Evolutionary conservation across 2,113 vertebrate genomes (phyloP).

Genomic region (Mobula birostris): DNA sequence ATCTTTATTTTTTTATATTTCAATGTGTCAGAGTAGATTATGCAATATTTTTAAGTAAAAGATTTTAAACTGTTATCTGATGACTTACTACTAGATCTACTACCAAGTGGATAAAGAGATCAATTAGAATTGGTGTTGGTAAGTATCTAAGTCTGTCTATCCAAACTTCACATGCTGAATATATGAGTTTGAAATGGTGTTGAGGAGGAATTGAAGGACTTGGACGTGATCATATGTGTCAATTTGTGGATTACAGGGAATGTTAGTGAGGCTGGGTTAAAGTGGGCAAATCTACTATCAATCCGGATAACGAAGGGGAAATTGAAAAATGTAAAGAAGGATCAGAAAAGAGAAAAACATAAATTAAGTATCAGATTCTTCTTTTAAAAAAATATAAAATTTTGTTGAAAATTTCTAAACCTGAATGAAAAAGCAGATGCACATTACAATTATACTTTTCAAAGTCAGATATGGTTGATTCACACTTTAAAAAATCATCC

Average conservation of each 20-base stretch:
- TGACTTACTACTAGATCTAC: neutral
- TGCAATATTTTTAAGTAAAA: neutral
- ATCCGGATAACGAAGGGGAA: neutral
- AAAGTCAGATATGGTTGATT: no score
- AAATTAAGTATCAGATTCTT: neutral
- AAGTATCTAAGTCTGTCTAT: neutral
- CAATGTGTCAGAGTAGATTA: no score
- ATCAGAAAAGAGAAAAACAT: neutral
- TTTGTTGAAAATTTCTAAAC: neutral
- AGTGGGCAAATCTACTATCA: no score
- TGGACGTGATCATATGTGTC: no score
- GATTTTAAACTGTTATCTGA: neutral
- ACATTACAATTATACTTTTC: no score
- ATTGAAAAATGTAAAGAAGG: neutral
- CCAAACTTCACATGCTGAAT: neutral
- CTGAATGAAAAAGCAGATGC: neutral
- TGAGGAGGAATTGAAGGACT: no score
- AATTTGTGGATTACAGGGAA: neutral
- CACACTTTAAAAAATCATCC: no score
- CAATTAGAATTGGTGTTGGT: neutral
- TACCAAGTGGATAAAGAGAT: neutral
- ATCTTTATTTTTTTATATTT: no score
- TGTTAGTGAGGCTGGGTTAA: neutral
- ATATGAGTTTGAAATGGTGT: neutral
- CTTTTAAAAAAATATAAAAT: neutral